These are phyloP conservation scores for Catostylus mosaicus DNA, from an alignment of 30 jellyfish, hydroid and myxozoan genomes.

Conservation along the genomic window DNA sequence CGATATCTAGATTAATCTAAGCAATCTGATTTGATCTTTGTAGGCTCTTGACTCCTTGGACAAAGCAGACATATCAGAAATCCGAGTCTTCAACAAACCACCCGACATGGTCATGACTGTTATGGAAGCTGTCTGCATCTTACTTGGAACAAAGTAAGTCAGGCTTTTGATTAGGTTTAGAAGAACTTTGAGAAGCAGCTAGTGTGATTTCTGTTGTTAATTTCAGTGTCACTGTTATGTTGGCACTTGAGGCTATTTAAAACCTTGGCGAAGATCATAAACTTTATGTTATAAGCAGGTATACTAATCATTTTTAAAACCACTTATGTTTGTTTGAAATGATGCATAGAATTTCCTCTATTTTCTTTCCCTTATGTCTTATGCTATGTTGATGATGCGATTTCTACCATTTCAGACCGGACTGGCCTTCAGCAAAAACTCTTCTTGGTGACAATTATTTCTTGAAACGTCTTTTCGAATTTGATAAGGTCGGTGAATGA, in stretches of 20 bases:
- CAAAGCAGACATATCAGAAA: conserved; percentile 89
- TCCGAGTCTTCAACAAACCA: conserved; percentile 88
- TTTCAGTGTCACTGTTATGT: background rate
- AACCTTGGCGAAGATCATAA: no score
- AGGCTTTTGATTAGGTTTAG: conserved; percentile 3
- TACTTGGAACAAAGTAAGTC: conserved; percentile 83
- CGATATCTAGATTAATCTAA: no score
- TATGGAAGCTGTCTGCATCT: conserved; percentile 95
- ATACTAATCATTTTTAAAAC: no score
- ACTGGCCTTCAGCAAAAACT: conserved; percentile 87
- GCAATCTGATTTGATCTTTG: no score
- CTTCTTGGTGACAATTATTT: conserved; percentile 81
- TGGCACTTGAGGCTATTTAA: no score
- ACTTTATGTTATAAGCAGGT: no score
- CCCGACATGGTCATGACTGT: conserved; percentile 94
- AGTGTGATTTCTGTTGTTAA: background rate
- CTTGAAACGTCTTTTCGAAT: conserved; percentile 78
- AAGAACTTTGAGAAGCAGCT: background rate
- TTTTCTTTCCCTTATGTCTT: no score
- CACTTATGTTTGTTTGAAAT: no score
- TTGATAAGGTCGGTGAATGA: conserved; percentile 64
- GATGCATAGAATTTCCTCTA: no score
- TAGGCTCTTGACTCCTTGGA: conserved; percentile 92
- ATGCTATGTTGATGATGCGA: background rate
- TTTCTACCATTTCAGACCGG: conserved; percentile 63